Evolutionary conservation across 2,113 vertebrate species (phyloP).

Genomic region (Melanerpes formicivorus): DNA sequence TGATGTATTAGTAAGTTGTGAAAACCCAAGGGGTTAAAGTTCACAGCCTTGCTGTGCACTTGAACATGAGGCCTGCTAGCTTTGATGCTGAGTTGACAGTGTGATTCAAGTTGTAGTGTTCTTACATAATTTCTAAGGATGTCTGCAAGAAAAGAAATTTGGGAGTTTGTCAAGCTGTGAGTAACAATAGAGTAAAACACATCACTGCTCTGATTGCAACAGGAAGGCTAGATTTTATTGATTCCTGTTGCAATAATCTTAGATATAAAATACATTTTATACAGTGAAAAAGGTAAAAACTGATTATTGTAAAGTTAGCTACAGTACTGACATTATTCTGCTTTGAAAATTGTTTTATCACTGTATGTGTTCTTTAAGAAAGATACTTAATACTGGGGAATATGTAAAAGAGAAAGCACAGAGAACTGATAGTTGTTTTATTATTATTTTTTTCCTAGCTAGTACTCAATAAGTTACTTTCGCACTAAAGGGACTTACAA

Average conservation of each 20-base stretch:
- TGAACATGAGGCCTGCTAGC: not conserved
- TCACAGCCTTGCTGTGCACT: not conserved
- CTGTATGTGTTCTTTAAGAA: not conserved
- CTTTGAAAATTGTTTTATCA: not conserved
- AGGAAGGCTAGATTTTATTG: not conserved
- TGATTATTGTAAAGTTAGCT: not conserved
- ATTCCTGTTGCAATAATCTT: not conserved
- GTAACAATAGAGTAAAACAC: not conserved
- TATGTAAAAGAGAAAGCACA: fast-evolving
- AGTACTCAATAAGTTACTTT: not conserved
- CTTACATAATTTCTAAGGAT: not conserved
- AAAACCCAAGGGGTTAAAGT: not conserved
- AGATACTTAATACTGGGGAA: not conserved
- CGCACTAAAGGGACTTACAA: not conserved
- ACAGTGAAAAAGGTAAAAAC: not conserved
- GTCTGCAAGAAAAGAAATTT: not conserved
- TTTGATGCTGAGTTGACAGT: not conserved
- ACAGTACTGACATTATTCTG: not conserved
- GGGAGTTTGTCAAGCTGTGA: not conserved
- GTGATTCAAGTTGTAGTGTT: not conserved
- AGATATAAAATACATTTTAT: not conserved
- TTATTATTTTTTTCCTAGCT: not conserved
- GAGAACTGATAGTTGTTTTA: not conserved
- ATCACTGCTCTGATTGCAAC: not conserved
- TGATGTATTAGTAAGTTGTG: not conserved